Evolutionary conservation across 1,140 invertebrate genomes (phyloP), one percentile per base, ranked within the genome.

Genomic region (Tetramorium simillimum): DNA sequence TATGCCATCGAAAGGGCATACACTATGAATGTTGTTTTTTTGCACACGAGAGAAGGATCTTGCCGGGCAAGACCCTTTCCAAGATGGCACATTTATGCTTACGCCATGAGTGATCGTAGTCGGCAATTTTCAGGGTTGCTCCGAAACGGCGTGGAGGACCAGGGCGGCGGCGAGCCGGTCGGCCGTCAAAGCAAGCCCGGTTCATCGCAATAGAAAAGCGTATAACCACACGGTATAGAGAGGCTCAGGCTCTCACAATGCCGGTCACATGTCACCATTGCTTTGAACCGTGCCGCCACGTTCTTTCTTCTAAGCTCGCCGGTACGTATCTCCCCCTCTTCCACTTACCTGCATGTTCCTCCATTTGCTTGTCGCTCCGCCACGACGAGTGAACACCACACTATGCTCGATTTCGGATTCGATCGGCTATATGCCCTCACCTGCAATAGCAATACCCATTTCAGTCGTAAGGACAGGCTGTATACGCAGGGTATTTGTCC

Each of bases 201-300:
- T 91, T 87, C 87, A 86, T 90, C 77, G 90, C 86, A 91, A 91
- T 91, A 92, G 91, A 92, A 92, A 90, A 92, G 91, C 91, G 63
- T 90, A 90, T 91, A 92, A 92, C 90, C 84, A 80, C 75, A 53
- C 62, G 62, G 78, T 86, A 88, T 82, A 91, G 90, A 91, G 86
- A 90, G 86, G 28, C 81, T 81, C 65, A 76, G 46, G 65, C 77
- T 43, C 60, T 91, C 89, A 92, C 91, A 92, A 92, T 92, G 89
- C 90, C 91, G 91, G 91, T 92, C 91, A 92, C 91, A 92, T 92
- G 91, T 92, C 91, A 92, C 91, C 89, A 91, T 89, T 85, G 73
- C 91, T 92, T 92, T 92, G 91, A 92, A 92, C 90, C 43, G n/a
- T 86, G 84, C 91, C 91, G 91, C 84, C 90, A 40, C 72, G 78